Base-by-base conservation (phyloP, 2,113 vertebrate species). In the Saguinus midas region DNA sequence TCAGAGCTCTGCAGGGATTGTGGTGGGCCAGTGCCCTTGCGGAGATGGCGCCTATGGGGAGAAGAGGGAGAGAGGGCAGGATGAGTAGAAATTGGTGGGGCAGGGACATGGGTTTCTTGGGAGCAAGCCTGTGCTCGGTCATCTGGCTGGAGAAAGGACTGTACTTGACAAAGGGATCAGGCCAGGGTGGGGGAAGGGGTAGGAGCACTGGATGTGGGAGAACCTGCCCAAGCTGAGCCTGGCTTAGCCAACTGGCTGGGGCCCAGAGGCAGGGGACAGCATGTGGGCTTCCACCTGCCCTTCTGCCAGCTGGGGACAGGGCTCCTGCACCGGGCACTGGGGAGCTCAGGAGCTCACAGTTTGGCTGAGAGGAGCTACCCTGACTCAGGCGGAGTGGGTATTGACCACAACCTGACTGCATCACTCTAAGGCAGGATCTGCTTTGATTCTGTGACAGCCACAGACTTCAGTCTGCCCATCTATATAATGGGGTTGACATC, bases 241-340 rank as follows among this genome's bases (percentile, higher is more conserved):
- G 37, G 43, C 27, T 13, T 16, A 29, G 91, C 76, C 75, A 72
- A 40, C 66, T 97, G 94, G 50, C 86, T 94, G 94, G 91, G 90
- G 73, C 45, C 83, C 18, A 1, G 95, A 83, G 91, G 75, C 87
- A 85, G 90, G 52, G 88, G 90, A 94, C 6, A 43, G 81, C 90
- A 95, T 0, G 1, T 40, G 35, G n/a, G 48, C 68, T 80, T 91
- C 86, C 10, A 16, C 40, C 61, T 32, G 68, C 12, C 29, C 35
- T 85, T 70, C 73, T 64, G 29, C 76, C 76, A 78, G 87, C 80
- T 91, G 20, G 37, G 82, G 61, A 82, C 21, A 68, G 12, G 78
- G 27, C 37, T 84, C 45, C 37, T 45, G 48, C 8, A 29, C 35
- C 5, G 64, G 75, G 37, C n/a, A 80, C 80, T 57, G 80, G 50